Conservation (phyloP, 1,140 invertebrate genomes). For the Papilio machaon region DNA sequence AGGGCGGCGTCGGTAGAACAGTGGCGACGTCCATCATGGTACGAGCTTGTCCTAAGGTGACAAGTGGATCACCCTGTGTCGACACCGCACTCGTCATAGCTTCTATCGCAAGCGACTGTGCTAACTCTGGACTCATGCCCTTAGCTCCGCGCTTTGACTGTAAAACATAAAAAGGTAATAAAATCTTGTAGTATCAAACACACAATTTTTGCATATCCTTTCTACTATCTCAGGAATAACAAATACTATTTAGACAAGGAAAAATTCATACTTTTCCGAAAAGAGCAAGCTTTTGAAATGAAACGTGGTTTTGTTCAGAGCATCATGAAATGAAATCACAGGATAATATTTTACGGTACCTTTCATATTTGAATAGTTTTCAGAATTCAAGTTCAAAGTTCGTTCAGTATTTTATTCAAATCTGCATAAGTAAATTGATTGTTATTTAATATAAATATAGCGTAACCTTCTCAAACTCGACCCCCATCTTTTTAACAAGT, state of each 20-base stretch:
- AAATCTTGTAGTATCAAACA: not conserved
- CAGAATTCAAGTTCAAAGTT: too few relatives aligned
- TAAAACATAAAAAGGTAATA: constrained; percentile 27
- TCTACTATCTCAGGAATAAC: not conserved
- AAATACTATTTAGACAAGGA: not conserved
- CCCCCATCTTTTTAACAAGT: constrained; percentile 75
- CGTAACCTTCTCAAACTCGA: constrained; percentile 70
- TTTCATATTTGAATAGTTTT: too few relatives aligned
- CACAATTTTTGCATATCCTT: not conserved
- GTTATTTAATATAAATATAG: not conserved
- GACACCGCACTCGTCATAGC: constrained; percentile 65
- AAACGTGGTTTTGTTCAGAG: not conserved
- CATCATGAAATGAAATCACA: too few relatives aligned
- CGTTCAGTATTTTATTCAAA: too few relatives aligned
- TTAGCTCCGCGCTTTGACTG: constrained; percentile 75
- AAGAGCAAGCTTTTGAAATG: too few relatives aligned
- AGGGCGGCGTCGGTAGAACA: constrained; percentile 62
- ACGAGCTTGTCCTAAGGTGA: constrained; percentile 69
- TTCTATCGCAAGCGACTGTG: constrained; percentile 59
- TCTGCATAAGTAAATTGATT: too few relatives aligned
- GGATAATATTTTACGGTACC: too few relatives aligned
- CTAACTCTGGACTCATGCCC: constrained; percentile 68
- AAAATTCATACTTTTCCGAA: too few relatives aligned
- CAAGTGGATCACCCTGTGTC: constrained; percentile 64
- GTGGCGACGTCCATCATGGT: constrained; percentile 70